Percentiles rank a stretch among this genome's conserved stretches.
These are phyloP conservation scores for Ceryle rudis DNA, from an alignment of 2,797 vertebrate species.

Conservation along the genomic window DNA sequence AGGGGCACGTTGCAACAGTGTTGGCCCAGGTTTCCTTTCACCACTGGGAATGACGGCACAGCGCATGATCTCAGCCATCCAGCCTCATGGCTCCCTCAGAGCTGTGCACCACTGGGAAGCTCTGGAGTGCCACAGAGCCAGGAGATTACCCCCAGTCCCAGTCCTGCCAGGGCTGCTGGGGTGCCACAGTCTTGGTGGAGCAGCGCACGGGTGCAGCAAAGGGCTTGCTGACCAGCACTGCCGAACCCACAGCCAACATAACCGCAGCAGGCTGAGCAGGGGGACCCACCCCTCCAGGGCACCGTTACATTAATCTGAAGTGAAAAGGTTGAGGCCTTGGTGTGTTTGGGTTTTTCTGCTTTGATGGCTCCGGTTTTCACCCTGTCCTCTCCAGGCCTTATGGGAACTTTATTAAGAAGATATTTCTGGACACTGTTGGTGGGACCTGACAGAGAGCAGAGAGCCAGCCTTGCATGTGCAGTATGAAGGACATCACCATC, in stretches of 20 bases:
- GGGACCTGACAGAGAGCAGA: neutral
- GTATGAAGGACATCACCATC: neutral
- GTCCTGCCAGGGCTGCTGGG: neutral
- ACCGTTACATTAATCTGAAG: neutral
- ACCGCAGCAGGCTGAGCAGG: neutral
- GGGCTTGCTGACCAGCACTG: neutral
- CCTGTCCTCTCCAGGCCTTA: neutral
- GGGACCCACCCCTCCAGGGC: neutral
- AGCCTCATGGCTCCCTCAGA: neutral
- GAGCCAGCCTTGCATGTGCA: accelerated
- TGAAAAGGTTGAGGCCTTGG: neutral
- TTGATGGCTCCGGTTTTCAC: neutral
- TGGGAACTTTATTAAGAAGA: neutral
- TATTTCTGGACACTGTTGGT: neutral
- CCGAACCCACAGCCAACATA: accelerated
- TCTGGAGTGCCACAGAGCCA: neutral
- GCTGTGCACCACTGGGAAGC: neutral
- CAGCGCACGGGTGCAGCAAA: accelerated
- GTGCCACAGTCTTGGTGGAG: accelerated
- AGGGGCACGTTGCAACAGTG: neutral
- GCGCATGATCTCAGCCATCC: neutral
- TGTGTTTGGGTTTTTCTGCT: neutral
- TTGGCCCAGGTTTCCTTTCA: neutral
- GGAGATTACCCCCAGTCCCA: too few species aligned
- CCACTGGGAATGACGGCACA: accelerated